A percentile compares a stretch with the other conserved stretches of the same genome.
phyloP scores from a whole-genome alignment of 2,113 vertebrate genomes.

The Orthonyx spaldingii region DNA sequence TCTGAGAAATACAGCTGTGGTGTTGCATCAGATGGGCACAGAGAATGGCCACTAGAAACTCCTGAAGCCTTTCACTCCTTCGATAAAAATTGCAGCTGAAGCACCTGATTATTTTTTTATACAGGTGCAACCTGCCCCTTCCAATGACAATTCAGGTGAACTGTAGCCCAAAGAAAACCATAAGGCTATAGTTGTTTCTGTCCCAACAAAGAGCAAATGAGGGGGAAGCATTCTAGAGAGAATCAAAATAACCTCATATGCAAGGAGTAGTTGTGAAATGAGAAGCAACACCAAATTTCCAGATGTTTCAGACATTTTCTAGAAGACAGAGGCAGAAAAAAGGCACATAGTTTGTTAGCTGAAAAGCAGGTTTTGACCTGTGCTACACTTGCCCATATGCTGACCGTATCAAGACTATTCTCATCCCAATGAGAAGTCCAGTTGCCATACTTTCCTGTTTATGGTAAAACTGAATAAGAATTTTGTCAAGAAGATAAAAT shows the following conservation, averaged over 20 bases:
- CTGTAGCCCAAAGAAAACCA: background rate
- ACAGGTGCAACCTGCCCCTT: background rate
- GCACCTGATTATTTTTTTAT: background rate
- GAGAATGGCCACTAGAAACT: background rate
- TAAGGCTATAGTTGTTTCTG: background rate
- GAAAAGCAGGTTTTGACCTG: background rate
- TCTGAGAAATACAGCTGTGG: background rate
- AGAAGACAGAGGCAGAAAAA: background rate
- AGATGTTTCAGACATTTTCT: conserved; percentile 24
- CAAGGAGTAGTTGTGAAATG: background rate
- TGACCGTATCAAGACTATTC: background rate
- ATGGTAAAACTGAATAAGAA: background rate
- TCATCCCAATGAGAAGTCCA: background rate
- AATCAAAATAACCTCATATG: background rate
- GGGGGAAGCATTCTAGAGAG: background rate
- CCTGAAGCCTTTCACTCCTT: background rate
- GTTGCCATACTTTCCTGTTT: background rate
- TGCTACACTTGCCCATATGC: background rate
- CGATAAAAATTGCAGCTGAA: background rate
- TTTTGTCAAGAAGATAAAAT: background rate
- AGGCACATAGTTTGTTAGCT: background rate
- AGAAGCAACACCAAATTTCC: conserved; percentile 6
- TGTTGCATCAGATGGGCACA: background rate
- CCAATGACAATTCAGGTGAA: background rate
- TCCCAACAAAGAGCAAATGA: background rate